Evolutionary conservation across 2,888 invertebrate species (phyloP).

Genomic region (Germaria angustata): DNA sequence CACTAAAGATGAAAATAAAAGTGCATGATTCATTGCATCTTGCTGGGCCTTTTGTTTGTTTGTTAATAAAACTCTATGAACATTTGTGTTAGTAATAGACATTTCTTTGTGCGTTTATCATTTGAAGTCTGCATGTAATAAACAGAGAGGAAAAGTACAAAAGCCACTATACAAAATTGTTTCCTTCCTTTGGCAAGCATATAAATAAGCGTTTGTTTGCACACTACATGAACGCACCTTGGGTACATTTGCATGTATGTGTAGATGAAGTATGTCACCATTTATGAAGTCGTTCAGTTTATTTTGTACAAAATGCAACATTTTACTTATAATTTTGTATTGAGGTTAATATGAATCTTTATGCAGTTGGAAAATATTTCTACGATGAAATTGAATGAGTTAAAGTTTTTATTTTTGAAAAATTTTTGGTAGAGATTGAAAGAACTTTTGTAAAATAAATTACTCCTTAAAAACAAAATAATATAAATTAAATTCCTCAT

Average conservation of each 20-base stretch:
- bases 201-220: background rate
- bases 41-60: conserved; percentile 19
- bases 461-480: too few species aligned
- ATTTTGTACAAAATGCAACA: conserved; percentile 21
- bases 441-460: too few species aligned
- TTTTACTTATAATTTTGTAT: conserved; percentile 3
- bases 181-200: conserved; percentile 49
- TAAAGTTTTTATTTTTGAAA: background rate
- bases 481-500: too few species aligned
- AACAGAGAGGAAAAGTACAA: conserved; percentile 38
- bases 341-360: background rate
- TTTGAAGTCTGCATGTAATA: background rate
- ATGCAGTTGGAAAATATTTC: background rate
- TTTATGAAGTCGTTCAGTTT: background rate
- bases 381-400: background rate
- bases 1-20: conserved; percentile 16
- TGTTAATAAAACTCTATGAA: background rate
- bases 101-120: background rate
- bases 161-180: conserved; percentile 46
- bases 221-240: background rate
- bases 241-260: background rate
- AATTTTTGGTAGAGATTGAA: background rate
- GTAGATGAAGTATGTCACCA: too few species aligned
- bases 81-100: background rate
- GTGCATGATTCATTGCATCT: conserved; percentile 40